phyloP scores from a whole-genome alignment of 2,113 vertebrate genomes.

The Camelus dromedarius region DNA sequence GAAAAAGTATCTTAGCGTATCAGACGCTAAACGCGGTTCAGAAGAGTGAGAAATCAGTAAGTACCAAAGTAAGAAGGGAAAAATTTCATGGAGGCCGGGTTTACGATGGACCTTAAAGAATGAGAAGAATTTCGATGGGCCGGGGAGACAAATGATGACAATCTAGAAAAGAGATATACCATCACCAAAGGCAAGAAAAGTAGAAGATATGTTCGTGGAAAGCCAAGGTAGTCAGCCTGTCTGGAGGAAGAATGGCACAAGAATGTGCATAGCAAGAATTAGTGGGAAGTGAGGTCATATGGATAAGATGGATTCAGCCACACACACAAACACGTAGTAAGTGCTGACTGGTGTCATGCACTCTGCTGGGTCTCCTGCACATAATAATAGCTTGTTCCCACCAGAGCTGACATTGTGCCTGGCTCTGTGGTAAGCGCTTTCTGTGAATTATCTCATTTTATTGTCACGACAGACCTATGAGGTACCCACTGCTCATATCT shows the following conservation, averaged over 20 bases:
- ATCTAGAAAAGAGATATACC: constrained; percentile 21
- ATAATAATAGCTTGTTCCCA: background rate
- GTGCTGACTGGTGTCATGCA: background rate
- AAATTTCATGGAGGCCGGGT: background rate
- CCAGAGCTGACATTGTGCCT: background rate
- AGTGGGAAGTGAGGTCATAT: background rate
- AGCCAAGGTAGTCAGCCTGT: background rate
- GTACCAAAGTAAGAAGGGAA: background rate
- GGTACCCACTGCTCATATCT: background rate
- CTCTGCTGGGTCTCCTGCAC: background rate
- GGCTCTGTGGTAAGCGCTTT: background rate
- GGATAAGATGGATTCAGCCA: constrained; percentile 2
- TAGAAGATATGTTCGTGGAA: background rate
- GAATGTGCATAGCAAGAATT: background rate
- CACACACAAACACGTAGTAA: background rate
- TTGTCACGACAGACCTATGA: background rate
- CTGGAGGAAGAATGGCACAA: background rate
- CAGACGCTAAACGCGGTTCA: background rate
- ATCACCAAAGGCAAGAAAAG: constrained; percentile 27
- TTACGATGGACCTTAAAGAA: background rate
- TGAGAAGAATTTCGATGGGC: background rate
- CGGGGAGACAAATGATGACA: constrained; percentile 10
- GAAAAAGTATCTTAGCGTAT: background rate
- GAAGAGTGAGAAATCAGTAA: background rate
- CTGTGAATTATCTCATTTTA: background rate